Conservation (phyloP, 2,113 vertebrate species). For the Psittacus erithacus region DNA sequence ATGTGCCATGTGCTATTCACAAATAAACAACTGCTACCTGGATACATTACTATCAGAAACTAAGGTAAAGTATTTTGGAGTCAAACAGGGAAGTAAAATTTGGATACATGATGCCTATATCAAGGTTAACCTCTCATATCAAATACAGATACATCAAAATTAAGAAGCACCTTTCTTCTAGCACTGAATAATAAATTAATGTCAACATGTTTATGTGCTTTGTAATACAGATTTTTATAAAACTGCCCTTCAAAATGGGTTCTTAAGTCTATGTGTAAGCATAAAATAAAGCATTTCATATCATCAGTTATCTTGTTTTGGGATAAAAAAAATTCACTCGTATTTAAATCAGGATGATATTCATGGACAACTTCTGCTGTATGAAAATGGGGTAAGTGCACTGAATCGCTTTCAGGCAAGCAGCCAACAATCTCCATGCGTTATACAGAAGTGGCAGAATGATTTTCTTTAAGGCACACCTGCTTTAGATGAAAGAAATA, state of each 20-base stretch:
- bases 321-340: slow-evolving; percentile 31
- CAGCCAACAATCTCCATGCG: not conserved
- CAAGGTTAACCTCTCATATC: slow-evolving; percentile 27
- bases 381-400: slow-evolving; percentile 40
- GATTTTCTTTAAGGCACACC: slow-evolving; percentile 38
- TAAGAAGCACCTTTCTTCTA: slow-evolving; percentile 9
- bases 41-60: not conserved
- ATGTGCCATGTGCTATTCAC: not conserved
- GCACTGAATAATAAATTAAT: slow-evolving; percentile 32
- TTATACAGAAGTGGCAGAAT: slow-evolving; percentile 38
- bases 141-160: slow-evolving; percentile 18
- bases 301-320: slow-evolving; percentile 40
- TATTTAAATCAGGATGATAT: slow-evolving; percentile 36
- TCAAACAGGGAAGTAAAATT: slow-evolving; percentile 7
- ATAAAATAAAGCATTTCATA: slow-evolving; percentile 42
- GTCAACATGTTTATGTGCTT: not conserved
- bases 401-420: slow-evolving; percentile 29
- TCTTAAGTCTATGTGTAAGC: not conserved
- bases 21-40: not conserved
- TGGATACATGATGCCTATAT: not conserved
- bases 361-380: slow-evolving; percentile 16
- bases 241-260: not conserved
- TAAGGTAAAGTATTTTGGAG: not conserved
- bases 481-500: slow-evolving; percentile 64
- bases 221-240: slow-evolving; percentile 21